These are phyloP conservation scores for Pentamera pediparva DNA, from an alignment of 53 echinoderm and acorn worm genomes.

Conservation along the genomic window DNA sequence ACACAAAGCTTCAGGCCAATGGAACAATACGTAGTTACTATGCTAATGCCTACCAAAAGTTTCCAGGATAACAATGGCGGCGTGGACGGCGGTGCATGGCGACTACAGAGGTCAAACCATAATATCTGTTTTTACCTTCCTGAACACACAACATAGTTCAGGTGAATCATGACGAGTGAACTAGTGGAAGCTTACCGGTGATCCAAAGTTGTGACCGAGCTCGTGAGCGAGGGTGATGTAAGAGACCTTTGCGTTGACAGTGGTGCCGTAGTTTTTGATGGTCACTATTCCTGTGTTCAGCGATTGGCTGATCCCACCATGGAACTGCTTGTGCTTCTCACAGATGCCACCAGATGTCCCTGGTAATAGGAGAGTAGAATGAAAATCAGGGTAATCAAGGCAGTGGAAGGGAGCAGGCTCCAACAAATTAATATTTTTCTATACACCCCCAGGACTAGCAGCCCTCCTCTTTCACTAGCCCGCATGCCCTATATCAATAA, in stretches of 20 bases:
- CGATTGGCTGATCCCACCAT: constrained; percentile 54
- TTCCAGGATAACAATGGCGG: too few relatives aligned
- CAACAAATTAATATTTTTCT: too few relatives aligned
- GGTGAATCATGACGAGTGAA: not conserved
- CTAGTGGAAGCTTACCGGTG: constrained; percentile 60
- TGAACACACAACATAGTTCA: not conserved
- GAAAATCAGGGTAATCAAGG: not conserved
- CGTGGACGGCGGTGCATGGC: too few relatives aligned
- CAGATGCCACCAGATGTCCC: constrained; percentile 96
- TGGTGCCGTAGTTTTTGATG: constrained; percentile 87
- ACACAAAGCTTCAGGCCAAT: too few relatives aligned
- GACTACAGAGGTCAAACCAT: too few relatives aligned
- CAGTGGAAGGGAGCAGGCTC: too few relatives aligned
- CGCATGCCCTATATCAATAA: too few relatives aligned
- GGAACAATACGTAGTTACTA: too few relatives aligned
- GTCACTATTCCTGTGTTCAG: constrained; percentile 95
- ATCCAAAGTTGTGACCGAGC: constrained; percentile 97
- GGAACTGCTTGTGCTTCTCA: constrained; percentile 48
- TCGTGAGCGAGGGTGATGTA: constrained; percentile 98
- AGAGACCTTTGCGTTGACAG: constrained; percentile 73
- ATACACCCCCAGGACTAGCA: too few relatives aligned
- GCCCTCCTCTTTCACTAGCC: too few relatives aligned
- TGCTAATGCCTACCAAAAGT: too few relatives aligned
- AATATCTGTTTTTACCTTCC: too few relatives aligned
- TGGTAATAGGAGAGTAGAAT: constrained; percentile 1